Evolutionary conservation across 2,113 vertebrate genomes (phyloP), one percentile per base, ranked within the genome.

Genomic region (Passer domesticus): DNA sequence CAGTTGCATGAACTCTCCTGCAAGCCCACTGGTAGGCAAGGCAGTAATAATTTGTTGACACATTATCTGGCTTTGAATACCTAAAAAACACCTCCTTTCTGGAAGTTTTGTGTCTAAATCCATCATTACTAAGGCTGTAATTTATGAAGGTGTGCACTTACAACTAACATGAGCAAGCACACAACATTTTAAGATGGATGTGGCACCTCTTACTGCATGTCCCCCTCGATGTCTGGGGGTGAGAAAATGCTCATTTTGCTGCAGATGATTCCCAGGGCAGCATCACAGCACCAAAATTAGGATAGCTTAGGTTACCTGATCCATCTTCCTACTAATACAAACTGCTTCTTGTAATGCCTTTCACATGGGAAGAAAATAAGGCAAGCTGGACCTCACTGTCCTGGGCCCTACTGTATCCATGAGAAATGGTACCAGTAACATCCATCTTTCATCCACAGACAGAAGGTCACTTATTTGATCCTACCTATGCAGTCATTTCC

Each of bases 221-320:
- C 12, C 30, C 22, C 23, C 17, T 74, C 3, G 1, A 0, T 2
- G 6, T 27, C 55, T 19, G 50, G 31, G 59, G 9, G 15, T 53
- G 67, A 92, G 60, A 58, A 88, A 91, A 73, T 11, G 10, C 67
- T 78, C 58, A 6, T 44, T 39, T 49, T 80, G 15, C 23, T 68
- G 53, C 58, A 70, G 2, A 7, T 1, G 3, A 15, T 72, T 59
- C 72, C 72, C 58, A 67, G 52, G 52, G 52, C 68, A 85, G 52
- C 31, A 78, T 37, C 67, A 44, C 72, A 72, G 79, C 68, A 75
- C 47, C 44, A 73, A 31, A 70, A 76, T 41, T 58, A 50, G 74
- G 8, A 41, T 0, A 2, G 39, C 27, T 75, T 25, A 68, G 17
- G 11, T 70, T 74, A 70, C 30, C 46, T 75, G 28, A 75, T 46